Base-by-base conservation (phyloP, 2,888 invertebrate species). In the Amorpha juglandis region DNA sequence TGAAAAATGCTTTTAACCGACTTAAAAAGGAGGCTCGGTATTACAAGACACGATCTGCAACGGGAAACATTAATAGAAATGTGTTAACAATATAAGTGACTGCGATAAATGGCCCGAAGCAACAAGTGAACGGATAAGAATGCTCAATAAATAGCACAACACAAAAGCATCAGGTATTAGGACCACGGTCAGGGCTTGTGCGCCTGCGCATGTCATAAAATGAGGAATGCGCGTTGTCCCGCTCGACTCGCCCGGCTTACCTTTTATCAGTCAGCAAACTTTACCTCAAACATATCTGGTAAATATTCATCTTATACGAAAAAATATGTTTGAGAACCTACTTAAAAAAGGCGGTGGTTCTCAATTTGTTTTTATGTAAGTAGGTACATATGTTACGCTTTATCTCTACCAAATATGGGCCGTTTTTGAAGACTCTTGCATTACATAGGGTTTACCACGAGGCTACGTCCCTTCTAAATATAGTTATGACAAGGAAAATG, bases 171-270 rank as follows among this genome's bases (percentile, higher is more conserved):
- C 78, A 77, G 78, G 73, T 78, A 71, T 72, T 71, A 68, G 74
- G 72, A 35, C 38, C 9, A 71, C 74, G 77, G 80, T 71, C 73
- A 74, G 69, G 71, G 77, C 75, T 73, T 78, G 73, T 74, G 72
- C 73, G 76, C 74, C 73, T 72, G 78, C 73, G 78, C 80, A 78
- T 79, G 80, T 84, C 85, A 81, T 85, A 83, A 86, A 83, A 81
- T 73, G 73, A 77, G 86, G 86, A 90, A 88, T 86, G 86, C 81
- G 74, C 76, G 75, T 77, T 75, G 72, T 78, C 70, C 70, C 74
- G 71, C 74, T 69, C 71, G 74, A 71, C 74, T 69, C 71, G 74
- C 79, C 79, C 74, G 73, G 66, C 67, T 75, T 70, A 68, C 68
- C 73, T 78, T 80, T 79, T 84, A 87, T 87, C 87, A 81, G 84